Evolutionary conservation across 2,888 invertebrate species (phyloP).

Genomic region (Caenorhabditis sp.): DNA sequence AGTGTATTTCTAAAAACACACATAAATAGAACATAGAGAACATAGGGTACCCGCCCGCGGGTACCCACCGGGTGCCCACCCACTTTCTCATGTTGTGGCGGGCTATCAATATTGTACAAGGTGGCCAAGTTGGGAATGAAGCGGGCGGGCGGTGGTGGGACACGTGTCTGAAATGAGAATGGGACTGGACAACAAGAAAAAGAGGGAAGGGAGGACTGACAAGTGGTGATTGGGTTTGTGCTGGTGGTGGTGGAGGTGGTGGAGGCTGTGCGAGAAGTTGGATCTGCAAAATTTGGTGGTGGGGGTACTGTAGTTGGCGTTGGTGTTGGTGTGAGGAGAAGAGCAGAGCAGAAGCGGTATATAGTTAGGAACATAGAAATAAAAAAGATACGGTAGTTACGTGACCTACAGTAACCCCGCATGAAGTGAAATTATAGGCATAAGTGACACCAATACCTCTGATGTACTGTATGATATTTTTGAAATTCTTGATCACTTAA

Average conservation of each 20-base stretch:
- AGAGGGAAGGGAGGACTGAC: conserved; percentile 12
- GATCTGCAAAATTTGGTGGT: conserved; percentile 25
- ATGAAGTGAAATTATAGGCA: too few species aligned
- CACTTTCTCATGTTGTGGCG: conserved; percentile 23
- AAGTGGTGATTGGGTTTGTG: conserved; percentile 33
- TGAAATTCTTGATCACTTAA: too few species aligned
- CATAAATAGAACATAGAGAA: neutral
- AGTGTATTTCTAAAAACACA: conserved; percentile 38
- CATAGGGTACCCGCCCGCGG: neutral
- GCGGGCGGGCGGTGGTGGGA: conserved; percentile 38
- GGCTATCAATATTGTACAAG: conserved; percentile 19
- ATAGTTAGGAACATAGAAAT: too few species aligned
- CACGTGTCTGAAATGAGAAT: conserved; percentile 27
- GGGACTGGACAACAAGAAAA: conserved; percentile 7
- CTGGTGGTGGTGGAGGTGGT: conserved; percentile 39
- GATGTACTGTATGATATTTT: too few species aligned
- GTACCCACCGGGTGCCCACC: too few species aligned
- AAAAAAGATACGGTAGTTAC: too few species aligned
- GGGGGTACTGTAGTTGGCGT: too few species aligned
- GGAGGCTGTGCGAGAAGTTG: conserved; percentile 47
- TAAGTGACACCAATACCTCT: too few species aligned
- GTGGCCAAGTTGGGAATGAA: conserved; percentile 31
- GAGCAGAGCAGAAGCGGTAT: too few species aligned
- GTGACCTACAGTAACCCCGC: too few species aligned
- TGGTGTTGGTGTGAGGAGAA: too few species aligned